These are phyloP conservation scores for Erithacus rubecula DNA, from an alignment of 2,797 vertebrate genomes.

Conservation along the genomic window DNA sequence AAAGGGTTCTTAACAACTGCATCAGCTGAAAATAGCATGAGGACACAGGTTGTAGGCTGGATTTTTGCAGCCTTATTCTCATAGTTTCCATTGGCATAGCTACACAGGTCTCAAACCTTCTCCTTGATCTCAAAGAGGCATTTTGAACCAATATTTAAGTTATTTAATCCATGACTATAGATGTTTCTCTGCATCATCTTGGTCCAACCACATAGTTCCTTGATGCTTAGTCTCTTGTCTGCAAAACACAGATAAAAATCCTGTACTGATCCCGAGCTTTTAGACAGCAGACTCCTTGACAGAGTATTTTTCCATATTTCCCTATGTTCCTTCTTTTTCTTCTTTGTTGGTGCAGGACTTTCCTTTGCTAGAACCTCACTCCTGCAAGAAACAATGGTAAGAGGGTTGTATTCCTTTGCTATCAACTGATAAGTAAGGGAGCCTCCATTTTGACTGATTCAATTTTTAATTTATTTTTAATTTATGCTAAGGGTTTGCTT, in stretches of 20 bases:
- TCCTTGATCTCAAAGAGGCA: background rate
- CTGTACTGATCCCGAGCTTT: background rate
- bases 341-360: background rate
- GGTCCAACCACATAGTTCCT: background rate
- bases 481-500: background rate
- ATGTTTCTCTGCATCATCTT: background rate
- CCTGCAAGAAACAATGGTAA: background rate
- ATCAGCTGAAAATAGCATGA: background rate
- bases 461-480: too few species aligned
- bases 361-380: background rate
- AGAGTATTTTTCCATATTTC: background rate
- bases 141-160: background rate
- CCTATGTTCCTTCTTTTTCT: background rate
- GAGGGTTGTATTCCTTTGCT: background rate
- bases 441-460: background rate
- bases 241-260: background rate
- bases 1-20: slow-evolving; percentile 6
- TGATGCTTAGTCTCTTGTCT: background rate
- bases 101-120: background rate
- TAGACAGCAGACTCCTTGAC: background rate
- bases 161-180: background rate
- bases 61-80: background rate
- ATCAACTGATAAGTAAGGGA: background rate
- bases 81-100: background rate
- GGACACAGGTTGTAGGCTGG: background rate